These are phyloP conservation scores for Excalfactoria chinensis DNA, from an alignment of 2,113 vertebrate genomes.

Conservation along the genomic window DNA sequence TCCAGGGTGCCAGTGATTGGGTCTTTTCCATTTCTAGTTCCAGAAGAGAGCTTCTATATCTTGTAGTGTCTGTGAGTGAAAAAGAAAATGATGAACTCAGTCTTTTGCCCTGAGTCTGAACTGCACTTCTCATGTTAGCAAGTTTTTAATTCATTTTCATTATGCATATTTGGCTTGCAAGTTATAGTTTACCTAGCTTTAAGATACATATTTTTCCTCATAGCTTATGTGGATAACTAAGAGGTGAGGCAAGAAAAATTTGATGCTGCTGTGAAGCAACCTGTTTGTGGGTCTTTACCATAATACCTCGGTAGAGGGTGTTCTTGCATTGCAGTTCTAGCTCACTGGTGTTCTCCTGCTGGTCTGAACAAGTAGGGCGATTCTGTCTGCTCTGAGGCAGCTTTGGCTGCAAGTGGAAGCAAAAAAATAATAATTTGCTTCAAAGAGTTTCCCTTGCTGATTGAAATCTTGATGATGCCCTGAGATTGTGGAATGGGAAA, in stretches of 20 bases:
- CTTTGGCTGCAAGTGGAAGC: not conserved
- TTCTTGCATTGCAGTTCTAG: slow-evolving; percentile 47
- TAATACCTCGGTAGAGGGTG: slow-evolving; percentile 74
- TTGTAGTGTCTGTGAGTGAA: not conserved
- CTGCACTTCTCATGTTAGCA: not conserved
- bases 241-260: not conserved
- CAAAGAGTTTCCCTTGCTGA: not conserved
- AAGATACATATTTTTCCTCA: not conserved
- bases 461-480: not conserved
- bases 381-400: not conserved
- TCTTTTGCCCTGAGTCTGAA: not conserved
- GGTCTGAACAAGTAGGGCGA: not conserved
- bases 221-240: not conserved
- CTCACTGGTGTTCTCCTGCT: not conserved
- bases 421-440: not conserved
- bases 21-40: not conserved
- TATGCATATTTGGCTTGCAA: not conserved
- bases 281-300: slow-evolving; percentile 31
- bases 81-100: not conserved
- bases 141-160: not conserved
- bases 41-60: not conserved
- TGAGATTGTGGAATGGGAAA: not conserved
- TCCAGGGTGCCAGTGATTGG: not conserved
- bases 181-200: not conserved
- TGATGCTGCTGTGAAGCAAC: not conserved